These are phyloP conservation scores for Diadromus collaris DNA, from an alignment of 2,888 invertebrate species.

Conservation along the genomic window DNA sequence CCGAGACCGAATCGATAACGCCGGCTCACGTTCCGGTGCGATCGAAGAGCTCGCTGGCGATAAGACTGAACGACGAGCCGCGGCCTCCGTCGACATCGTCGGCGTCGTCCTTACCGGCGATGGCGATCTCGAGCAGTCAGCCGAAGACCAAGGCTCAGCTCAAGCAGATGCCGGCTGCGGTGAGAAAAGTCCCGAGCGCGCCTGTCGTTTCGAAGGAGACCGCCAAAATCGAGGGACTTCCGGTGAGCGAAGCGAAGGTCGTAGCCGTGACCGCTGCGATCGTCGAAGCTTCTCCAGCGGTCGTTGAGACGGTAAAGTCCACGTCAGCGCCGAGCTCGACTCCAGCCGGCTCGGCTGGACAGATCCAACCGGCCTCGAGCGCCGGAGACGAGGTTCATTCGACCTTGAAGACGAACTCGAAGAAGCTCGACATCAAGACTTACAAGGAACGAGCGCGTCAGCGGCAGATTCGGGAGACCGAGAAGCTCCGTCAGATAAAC, in stretches of 20 bases:
- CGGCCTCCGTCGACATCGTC: slow-evolving; percentile 11
- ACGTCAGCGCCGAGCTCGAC: not conserved
- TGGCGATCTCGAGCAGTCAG: slow-evolving; percentile 42
- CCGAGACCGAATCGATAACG: not conserved
- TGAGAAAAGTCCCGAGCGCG: slow-evolving; percentile 9
- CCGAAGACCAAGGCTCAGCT: slow-evolving; percentile 73
- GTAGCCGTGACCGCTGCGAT: not conserved
- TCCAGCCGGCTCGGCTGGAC: not conserved
- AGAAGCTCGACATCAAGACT: slow-evolving; percentile 74
- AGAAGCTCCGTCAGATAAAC: slow-evolving; percentile 55
- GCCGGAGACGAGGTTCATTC: not conserved
- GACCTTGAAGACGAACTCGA: slow-evolving; percentile 53
- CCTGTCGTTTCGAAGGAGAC: slow-evolving; percentile 4
- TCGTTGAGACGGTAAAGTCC: not conserved
- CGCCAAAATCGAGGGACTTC: not conserved
- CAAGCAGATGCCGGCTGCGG: slow-evolving; percentile 70
- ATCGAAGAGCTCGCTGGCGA: slow-evolving; percentile 20
- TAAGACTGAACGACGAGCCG: not conserved
- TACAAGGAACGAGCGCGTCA: slow-evolving; percentile 74
- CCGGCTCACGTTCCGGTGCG: not conserved
- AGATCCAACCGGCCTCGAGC: not conserved
- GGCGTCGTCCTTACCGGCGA: slow-evolving; percentile 13
- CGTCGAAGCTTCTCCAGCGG: not conserved
- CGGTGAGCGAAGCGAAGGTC: not conserved
- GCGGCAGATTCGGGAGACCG: slow-evolving; percentile 61